Evolutionary conservation across 1,140 invertebrate genomes (phyloP), one percentile per base, ranked within the genome.

Genomic region (Dendrolimus kikuchii): DNA sequence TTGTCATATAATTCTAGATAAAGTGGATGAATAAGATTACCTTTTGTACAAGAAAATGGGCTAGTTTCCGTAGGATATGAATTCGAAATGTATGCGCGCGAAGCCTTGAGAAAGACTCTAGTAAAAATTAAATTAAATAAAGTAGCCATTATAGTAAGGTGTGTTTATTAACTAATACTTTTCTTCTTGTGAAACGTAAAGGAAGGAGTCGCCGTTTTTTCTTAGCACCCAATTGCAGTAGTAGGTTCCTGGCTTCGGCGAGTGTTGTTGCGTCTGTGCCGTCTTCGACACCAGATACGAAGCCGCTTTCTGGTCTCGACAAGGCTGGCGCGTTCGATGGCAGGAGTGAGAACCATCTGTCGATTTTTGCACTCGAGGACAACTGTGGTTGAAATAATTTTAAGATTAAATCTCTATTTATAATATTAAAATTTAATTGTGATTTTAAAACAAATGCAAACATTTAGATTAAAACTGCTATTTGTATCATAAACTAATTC

Each of bases 291-390:
- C 89, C 90, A 5, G 92, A 92, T 6, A 93, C 89, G 72, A 93
- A 93, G 2, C 92, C 92, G 70, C 92, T 93, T 70, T 93, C 92
- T 1, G 91, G 92, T 8, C 92, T 79, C 8, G 92, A 93, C 46
- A 92, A 80, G 10, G 91, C 82, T 6, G 88, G 90, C 4, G 89
- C 68, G 55, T 89, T 89, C 44, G 89, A 88, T 10, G 90, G 90
- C 38, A 92, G 77, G 57, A 92, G 88, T 56, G 92, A 91, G 70
- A 93, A 93, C 92, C 92, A 93, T 43, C 92, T 88, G 59, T 92
- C 91, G 67, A 93, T 92, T 85, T 93, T 93, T 40, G 92, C 92
- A 55, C 89, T 89, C 51, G 92, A 91, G 63, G 90, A 92, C 65
- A 93, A 80, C 92, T 93, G 82, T 46, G 69, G 62, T 38, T 48